Base-by-base conservation (phyloP, 2,113 vertebrate species). In the Campylomormyrus numenius region DNA sequence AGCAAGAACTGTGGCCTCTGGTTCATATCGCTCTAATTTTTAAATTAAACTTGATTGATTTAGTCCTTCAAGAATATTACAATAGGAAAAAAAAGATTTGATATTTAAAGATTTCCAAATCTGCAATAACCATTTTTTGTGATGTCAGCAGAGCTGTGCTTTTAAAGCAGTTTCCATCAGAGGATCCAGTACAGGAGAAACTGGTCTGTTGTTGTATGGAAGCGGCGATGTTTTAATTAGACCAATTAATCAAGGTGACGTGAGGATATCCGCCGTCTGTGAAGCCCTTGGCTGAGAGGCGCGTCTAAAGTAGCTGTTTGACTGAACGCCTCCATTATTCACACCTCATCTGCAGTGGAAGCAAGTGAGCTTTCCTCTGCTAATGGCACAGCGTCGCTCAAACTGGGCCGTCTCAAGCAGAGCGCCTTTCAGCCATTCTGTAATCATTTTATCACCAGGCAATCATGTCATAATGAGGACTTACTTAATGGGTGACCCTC, bases 391-490 rank as follows among this genome's bases (percentile, higher is more conserved):
- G 91, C 88, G 62, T 48, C 85, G 89, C 74, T 62, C 91, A 31
- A 91, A 85, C 92, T 17, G 9, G 86, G 49, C 84, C 89, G 88
- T 90, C 80, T 90, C 92, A 87, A 91, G 53, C 84, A 85, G 87
- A 92, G 89, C 85, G 90, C 94, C 94, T 94, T 94, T 46, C 3
- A 93, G 93, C 90, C 91, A 80, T 88, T 88, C 90, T 88, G 90
- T 93, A 84, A 93, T 94, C 89, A 93, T 94, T 95, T 95, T 94
- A 95, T 94, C 93, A 93, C 92, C 53, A 88, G 39, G 92, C 94
- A 94, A 94, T 95, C 93, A 94, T 92, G 83, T 91, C 70, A 91
- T 95, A 94, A 95, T 94, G 91, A 95, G 91, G 90, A 93, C 66
- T 93, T 95, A 92, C 90, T 92, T 94, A 94, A 93, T 89, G 93